Evolutionary conservation across 2,113 vertebrate species (phyloP).

Genomic region (Mixornis gularis): DNA sequence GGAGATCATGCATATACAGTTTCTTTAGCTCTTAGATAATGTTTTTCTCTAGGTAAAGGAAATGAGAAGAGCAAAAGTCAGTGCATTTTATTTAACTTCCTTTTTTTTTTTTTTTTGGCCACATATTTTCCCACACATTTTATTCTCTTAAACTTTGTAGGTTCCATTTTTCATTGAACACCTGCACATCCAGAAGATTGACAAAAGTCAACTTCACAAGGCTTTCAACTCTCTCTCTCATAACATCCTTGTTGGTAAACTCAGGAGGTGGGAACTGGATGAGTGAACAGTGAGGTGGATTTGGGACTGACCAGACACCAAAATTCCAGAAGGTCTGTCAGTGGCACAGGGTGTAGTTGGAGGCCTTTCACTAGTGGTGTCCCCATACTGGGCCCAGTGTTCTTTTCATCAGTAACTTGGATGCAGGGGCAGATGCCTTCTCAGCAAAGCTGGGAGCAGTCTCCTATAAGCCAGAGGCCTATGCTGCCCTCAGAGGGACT

Average conservation of each 20-base stretch:
- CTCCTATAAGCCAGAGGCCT: neutral
- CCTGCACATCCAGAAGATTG: neutral
- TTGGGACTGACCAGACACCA: neutral
- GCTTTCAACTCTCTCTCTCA: neutral
- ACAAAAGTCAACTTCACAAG: neutral
- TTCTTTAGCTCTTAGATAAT: neutral
- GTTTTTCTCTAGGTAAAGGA: neutral
- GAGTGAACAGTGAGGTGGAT: neutral
- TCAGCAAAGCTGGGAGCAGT: neutral
- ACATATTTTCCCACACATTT: neutral
- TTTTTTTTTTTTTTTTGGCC: neutral
- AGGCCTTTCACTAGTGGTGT: neutral
- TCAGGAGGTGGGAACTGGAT: neutral
- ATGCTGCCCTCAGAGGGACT: too few relatives aligned
- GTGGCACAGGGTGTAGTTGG: neutral
- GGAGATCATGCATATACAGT: rapidly evolving
- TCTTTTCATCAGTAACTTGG: neutral
- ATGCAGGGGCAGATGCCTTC: neutral
- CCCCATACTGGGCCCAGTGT: neutral
- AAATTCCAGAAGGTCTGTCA: neutral
- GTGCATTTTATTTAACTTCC: neutral
- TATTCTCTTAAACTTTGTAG: neutral
- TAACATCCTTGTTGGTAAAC: neutral
- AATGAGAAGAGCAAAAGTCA: neutral
- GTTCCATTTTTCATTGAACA: neutral